A percentile compares a stretch with the other conserved stretches of the same genome.
Evolutionary conservation across 2,113 vertebrate species (phyloP).

Genomic region (Microcebus murinus): DNA sequence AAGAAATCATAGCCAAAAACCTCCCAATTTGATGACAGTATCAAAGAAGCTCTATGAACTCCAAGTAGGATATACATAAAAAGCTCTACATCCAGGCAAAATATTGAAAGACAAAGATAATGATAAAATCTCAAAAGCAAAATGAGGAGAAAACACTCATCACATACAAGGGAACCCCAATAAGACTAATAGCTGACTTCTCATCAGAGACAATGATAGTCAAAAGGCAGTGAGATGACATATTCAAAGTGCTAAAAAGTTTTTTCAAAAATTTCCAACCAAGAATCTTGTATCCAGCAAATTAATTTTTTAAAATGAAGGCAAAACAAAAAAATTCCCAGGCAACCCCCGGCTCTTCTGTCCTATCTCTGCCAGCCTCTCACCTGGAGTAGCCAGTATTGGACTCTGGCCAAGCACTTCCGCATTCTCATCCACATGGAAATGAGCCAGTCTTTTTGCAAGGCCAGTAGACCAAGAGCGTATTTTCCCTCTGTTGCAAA

Average conservation of each 20-base stretch:
- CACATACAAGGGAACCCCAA: not conserved
- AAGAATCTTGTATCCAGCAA: not conserved
- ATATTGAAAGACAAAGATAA: not conserved
- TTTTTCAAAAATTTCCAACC: not conserved
- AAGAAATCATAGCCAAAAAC: not conserved
- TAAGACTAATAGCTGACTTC: not conserved
- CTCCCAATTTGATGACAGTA: not conserved
- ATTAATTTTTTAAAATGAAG: not conserved
- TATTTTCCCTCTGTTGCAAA: no score
- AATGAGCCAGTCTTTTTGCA: slow-evolving; percentile 67
- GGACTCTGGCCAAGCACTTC: slow-evolving; percentile 71
- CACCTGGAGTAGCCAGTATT: not conserved
- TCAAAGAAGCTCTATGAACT: not conserved
- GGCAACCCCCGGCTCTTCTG: not conserved
- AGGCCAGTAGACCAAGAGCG: not conserved
- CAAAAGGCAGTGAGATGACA: not conserved
- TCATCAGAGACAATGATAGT: not conserved
- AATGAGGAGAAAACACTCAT: not conserved
- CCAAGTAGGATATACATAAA: not conserved
- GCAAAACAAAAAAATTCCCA: not conserved
- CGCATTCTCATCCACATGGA: slow-evolving; percentile 56
- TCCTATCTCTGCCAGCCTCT: not conserved
- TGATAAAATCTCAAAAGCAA: not conserved
- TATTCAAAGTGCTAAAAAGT: not conserved
- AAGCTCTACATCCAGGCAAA: not conserved